Percentiles rank a stretch among this genome's conserved stretches.
phyloP scores from a whole-genome alignment of 2,113 vertebrate species.

The Pica pica region DNA sequence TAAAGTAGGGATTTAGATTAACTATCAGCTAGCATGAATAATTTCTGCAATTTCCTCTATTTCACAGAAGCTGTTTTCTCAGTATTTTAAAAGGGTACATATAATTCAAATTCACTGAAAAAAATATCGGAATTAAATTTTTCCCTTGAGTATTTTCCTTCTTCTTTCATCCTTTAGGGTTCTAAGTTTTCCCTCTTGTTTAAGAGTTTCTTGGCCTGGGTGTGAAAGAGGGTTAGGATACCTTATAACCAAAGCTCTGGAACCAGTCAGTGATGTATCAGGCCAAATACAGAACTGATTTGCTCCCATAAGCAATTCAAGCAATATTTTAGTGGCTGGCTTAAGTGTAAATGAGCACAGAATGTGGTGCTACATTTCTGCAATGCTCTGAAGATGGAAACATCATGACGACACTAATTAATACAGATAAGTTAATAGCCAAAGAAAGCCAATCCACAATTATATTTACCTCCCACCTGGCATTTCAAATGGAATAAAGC shows the following conservation, averaged over 20 bases:
- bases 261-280: not conserved
- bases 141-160: not conserved
- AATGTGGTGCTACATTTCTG: not conserved
- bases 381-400: not conserved
- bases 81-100: not conserved
- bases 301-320: not conserved
- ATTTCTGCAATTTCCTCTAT: not conserved
- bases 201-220: not conserved
- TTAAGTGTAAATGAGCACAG: not conserved
- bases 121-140: not conserved
- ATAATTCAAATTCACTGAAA: not conserved
- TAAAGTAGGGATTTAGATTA: constrained; percentile 10
- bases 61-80: not conserved
- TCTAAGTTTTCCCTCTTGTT: not conserved
- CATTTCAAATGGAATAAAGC: not conserved
- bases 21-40: not conserved
- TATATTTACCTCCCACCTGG: not conserved
- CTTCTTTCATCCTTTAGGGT: not conserved
- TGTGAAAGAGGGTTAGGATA: not conserved
- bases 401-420: not conserved
- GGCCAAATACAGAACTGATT: not conserved
- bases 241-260: not conserved
- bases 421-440: not conserved
- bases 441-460: not conserved
- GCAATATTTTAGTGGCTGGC: not conserved